Conservation (phyloP, 2,888 invertebrate species). For the Therioaphis trifolii region DNA sequence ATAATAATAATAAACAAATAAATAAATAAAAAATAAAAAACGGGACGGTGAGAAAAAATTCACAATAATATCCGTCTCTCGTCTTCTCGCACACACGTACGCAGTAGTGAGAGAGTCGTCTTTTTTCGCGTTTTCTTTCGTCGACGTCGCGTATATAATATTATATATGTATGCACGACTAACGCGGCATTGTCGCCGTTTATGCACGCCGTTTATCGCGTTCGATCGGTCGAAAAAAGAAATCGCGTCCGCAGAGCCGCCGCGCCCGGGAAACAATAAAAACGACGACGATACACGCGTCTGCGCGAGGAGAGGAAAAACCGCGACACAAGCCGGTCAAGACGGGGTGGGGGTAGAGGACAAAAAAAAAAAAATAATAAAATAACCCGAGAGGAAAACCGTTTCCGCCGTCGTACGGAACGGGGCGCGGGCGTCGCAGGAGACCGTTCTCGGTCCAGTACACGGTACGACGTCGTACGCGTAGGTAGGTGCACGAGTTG, state of each 20-base stretch:
- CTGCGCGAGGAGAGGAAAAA: neutral
- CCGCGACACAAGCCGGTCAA: neutral
- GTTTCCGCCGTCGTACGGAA: neutral
- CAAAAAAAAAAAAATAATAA: no score
- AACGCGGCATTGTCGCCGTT: slow-evolving; percentile 21
- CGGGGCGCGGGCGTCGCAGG: neutral
- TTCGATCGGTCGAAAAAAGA: slow-evolving; percentile 15
- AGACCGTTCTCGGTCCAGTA: no score
- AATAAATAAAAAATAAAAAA: neutral
- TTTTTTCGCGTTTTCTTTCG: neutral
- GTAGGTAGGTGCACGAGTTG: neutral
- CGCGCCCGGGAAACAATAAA: neutral
- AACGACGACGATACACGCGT: neutral
- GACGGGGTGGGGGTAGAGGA: no score
- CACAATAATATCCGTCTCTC: neutral
- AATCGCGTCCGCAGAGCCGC: neutral
- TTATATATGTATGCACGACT: neutral
- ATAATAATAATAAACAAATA: no score
- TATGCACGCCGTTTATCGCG: neutral
- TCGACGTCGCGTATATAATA: neutral
- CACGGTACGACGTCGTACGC: neutral
- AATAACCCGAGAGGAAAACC: neutral
- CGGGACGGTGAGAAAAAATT: neutral
- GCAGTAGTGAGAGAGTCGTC: neutral
- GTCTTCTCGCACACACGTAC: neutral